Percentiles rank a stretch among this genome's conserved stretches.
Evolutionary conservation across 2,113 vertebrate genomes (phyloP).

Genomic region (Daboia siamensis): DNA sequence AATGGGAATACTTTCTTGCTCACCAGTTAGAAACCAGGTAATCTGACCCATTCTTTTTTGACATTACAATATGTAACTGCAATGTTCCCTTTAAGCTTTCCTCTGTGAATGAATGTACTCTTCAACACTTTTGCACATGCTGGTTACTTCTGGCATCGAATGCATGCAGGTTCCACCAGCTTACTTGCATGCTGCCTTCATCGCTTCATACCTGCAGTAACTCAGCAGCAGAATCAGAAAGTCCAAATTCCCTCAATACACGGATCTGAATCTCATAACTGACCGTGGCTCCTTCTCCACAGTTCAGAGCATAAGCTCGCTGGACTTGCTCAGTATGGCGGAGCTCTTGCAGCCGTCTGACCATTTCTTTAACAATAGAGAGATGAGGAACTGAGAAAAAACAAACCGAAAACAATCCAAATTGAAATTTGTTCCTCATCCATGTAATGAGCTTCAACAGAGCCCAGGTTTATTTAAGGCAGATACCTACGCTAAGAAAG

Average conservation of each 20-base stretch:
- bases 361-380: conserved; percentile 88
- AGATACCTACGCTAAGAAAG: background rate
- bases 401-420: background rate
- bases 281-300: conserved; percentile 93
- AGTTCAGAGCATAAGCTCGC: conserved; percentile 91
- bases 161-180: fast-evolving
- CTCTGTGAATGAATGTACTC: background rate
- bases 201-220: conserved; percentile 82
- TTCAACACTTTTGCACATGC: background rate
- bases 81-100: background rate
- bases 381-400: conserved; percentile 80
- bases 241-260: conserved; percentile 90
- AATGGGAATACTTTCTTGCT: background rate
- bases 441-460: background rate
- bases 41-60: background rate
- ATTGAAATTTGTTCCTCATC: background rate
- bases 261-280: conserved; percentile 97
- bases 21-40: background rate
- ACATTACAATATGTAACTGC: background rate
- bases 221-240: conserved; percentile 91
- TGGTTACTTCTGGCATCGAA: background rate
- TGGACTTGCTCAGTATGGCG: conserved; percentile 94
- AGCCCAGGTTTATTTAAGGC: background rate
- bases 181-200: fast-evolving
- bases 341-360: conserved; percentile 88